Conservation (phyloP, 2,797 vertebrate species). For the Meriones psammophilus region DNA sequence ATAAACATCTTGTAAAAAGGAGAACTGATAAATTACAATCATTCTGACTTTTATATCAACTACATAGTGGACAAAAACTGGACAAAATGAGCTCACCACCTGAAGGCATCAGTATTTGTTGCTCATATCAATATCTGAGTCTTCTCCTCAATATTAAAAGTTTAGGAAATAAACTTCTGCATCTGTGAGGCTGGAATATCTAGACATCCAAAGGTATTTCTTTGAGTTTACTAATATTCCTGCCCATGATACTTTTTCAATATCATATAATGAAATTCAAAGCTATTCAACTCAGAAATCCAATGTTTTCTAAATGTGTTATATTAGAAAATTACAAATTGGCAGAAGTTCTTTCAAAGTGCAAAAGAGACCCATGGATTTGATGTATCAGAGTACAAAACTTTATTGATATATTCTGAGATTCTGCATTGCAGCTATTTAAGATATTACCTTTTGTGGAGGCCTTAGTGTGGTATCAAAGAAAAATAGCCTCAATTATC, state of each 20-base stretch:
- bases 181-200: not conserved
- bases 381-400: not conserved
- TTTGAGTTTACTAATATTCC: not conserved
- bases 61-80: not conserved
- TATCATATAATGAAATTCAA: conserved; percentile 10
- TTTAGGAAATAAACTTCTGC: not conserved
- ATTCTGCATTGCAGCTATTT: not conserved
- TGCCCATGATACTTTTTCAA: not conserved
- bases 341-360: not conserved
- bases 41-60: not conserved
- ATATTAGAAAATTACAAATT: conserved; percentile 51
- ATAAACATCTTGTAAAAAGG: not conserved
- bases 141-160: not conserved
- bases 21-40: not conserved
- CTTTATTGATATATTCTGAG: not conserved
- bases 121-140: not conserved
- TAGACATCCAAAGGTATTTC: not conserved
- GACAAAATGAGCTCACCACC: not conserved
- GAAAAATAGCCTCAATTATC: conserved; percentile 43
- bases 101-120: not conserved
- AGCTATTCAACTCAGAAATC: not conserved
- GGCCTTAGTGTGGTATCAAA: not conserved
- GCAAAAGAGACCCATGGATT: not conserved
- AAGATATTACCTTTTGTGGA: not conserved
- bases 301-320: conserved; percentile 27